A percentile compares a stretch with the other conserved stretches of the same genome.
phyloP scores from a whole-genome alignment of 2,113 vertebrate species.

The Oreocharis arfaki region DNA sequence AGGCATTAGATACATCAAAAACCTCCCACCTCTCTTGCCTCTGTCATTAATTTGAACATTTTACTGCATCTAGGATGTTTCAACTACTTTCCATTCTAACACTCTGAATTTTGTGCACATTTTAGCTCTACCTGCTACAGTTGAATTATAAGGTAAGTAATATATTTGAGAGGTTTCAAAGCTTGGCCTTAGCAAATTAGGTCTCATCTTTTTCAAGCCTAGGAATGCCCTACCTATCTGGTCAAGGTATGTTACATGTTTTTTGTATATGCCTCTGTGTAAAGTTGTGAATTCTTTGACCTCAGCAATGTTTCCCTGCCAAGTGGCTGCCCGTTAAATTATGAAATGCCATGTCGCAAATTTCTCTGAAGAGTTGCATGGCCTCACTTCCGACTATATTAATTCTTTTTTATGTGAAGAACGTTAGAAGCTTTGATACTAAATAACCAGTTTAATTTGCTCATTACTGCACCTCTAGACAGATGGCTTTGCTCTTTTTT shows the following conservation, averaged over 20 bases:
- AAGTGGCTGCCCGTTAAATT: neutral
- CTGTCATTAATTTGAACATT: neutral
- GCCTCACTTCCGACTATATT: neutral
- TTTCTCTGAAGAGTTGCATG: neutral
- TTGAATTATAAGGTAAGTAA: neutral
- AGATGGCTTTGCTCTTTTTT: neutral
- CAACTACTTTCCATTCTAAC: neutral
- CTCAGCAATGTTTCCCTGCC: neutral
- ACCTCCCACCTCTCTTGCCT: neutral
- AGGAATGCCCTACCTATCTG: neutral
- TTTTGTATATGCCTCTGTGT: neutral
- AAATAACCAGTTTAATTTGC: neutral
- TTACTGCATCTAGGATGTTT: neutral
- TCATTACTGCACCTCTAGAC: neutral
- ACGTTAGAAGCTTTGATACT: neutral
- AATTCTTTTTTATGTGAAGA: neutral
- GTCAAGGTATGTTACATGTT: fast-evolving
- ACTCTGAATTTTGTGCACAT: neutral
- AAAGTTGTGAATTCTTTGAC: neutral
- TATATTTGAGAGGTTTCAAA: neutral
- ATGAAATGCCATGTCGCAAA: neutral
- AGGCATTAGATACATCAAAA: neutral
- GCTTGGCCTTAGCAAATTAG: neutral
- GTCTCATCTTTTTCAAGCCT: neutral
- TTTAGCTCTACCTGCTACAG: neutral